These are phyloP conservation scores for Cairina moschata DNA, from an alignment of 2,113 vertebrate genomes.

Conservation along the genomic window DNA sequence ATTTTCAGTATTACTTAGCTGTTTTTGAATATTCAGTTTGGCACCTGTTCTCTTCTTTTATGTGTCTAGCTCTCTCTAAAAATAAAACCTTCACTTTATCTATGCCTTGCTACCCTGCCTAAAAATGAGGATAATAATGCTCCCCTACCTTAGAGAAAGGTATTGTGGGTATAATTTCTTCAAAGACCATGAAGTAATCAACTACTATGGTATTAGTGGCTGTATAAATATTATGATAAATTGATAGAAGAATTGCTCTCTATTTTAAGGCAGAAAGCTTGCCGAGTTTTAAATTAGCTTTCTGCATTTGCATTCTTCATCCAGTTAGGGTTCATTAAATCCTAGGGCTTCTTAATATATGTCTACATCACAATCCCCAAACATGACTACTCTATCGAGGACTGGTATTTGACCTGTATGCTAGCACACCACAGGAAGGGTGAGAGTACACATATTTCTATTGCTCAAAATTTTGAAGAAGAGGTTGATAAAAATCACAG, in stretches of 20 bases:
- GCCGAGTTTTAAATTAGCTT: background rate
- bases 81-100: background rate
- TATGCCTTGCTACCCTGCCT: background rate
- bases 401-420: background rate
- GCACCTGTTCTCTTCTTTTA: background rate
- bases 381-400: background rate
- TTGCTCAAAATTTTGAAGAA: background rate
- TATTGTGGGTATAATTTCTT: background rate
- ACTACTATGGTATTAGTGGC: background rate
- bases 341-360: background rate
- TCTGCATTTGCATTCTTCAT: background rate
- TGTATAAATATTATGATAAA: background rate
- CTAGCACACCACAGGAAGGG: background rate
- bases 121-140: background rate
- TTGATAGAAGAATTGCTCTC: background rate
- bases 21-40: background rate
- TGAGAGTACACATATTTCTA: background rate
- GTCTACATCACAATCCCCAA: background rate
- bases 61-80: background rate
- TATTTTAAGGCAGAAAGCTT: conserved; percentile 3
- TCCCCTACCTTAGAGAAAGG: background rate
- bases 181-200: background rate
- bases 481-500: background rate
- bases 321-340: background rate
- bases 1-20: background rate